Evolutionary conservation across 2,797 vertebrate species (phyloP).

Genomic region (Graptemys geographica): DNA sequence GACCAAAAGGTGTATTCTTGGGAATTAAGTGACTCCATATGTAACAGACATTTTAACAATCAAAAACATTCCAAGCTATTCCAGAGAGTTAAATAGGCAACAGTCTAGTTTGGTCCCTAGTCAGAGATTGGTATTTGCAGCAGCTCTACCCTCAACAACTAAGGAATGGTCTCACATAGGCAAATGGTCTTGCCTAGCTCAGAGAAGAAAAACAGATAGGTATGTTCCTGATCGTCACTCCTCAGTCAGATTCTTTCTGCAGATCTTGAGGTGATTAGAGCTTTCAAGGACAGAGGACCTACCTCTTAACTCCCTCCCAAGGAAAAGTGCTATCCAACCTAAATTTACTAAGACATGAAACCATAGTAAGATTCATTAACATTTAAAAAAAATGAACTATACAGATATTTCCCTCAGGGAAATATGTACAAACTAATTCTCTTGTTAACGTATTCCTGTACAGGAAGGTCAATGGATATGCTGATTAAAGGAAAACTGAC

Average conservation of each 20-base stretch:
- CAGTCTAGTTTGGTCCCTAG: background rate
- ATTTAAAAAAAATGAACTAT: background rate
- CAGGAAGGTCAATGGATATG: background rate
- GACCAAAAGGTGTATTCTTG: background rate
- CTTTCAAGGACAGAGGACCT: background rate
- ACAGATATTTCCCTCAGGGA: background rate
- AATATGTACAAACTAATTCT: background rate
- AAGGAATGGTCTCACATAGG: background rate
- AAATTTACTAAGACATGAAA: background rate
- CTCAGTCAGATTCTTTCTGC: background rate
- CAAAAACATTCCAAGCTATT: background rate
- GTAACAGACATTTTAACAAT: background rate
- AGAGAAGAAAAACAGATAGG: background rate
- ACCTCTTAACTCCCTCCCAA: background rate
- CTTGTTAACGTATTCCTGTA: background rate
- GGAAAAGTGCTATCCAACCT: background rate
- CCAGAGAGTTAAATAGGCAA: background rate
- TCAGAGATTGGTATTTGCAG: background rate
- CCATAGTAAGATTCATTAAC: background rate
- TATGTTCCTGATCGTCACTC: background rate
- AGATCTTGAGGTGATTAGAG: background rate
- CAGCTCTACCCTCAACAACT: background rate
- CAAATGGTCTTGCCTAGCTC: background rate
- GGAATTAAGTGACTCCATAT: accelerated
- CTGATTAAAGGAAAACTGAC: background rate